Percentiles rank a stretch among this genome's conserved stretches.
phyloP scores from a whole-genome alignment of 1,140 invertebrate species.

The Brachionus sp. region DNA sequence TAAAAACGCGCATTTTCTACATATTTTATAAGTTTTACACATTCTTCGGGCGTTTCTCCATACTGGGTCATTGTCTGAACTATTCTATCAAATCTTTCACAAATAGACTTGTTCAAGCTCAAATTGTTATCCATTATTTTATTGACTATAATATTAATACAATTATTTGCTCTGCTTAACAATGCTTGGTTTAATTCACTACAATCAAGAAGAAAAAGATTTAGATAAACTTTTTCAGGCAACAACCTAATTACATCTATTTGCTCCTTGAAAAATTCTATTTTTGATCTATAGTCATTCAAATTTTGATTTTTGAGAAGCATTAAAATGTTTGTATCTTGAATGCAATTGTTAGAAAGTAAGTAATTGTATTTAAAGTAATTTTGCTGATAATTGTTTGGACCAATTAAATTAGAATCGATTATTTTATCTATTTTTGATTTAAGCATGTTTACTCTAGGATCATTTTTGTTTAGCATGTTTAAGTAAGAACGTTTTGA shows the following conservation, averaged over 20 bases:
- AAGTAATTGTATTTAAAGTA: slow-evolving; percentile 58
- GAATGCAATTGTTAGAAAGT: slow-evolving; percentile 64
- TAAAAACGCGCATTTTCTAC: slow-evolving; percentile 63
- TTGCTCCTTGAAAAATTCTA: slow-evolving; percentile 67
- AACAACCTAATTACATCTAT: slow-evolving; percentile 73
- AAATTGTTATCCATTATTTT: slow-evolving; percentile 73
- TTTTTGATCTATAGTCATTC: slow-evolving; percentile 60
- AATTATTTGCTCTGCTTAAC: slow-evolving; percentile 56
- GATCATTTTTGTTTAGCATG: not conserved
- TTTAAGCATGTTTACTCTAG: not conserved
- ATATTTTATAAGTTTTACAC: slow-evolving; percentile 79
- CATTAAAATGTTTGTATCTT: slow-evolving; percentile 64
- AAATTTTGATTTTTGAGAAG: slow-evolving; percentile 40
- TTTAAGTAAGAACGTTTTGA: not conserved
- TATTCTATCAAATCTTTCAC: slow-evolving; percentile 79
- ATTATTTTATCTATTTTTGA: not conserved
- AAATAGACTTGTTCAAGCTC: slow-evolving; percentile 74
- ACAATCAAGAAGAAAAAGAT: slow-evolving; percentile 68
- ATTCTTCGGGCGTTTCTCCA: slow-evolving; percentile 78
- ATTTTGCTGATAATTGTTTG: not conserved
- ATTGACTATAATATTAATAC: slow-evolving; percentile 71
- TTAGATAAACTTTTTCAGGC: slow-evolving; percentile 70
- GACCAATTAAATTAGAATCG: not conserved
- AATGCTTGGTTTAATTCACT: slow-evolving; percentile 51
- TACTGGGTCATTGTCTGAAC: slow-evolving; percentile 76